Evolutionary conservation across 2,797 vertebrate genomes (phyloP).

Genomic region (Amniataba percoides): DNA sequence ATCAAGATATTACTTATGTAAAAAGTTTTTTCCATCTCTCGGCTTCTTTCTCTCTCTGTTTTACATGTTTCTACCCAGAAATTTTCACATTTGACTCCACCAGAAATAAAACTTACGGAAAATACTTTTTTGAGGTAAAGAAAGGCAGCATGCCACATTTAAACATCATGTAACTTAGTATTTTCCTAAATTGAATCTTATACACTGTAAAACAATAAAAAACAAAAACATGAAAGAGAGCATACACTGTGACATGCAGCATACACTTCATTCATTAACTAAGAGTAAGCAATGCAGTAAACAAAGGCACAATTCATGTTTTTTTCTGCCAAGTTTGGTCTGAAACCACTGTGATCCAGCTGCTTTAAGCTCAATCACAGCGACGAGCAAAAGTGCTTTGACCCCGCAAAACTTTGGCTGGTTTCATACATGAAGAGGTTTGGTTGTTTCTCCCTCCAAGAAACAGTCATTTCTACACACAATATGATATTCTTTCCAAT

Average conservation of each 20-base stretch:
- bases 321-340: constrained; percentile 60
- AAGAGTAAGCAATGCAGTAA: constrained; percentile 41
- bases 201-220: constrained; percentile 30
- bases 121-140: constrained; percentile 57
- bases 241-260: constrained; percentile 59
- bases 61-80: constrained; percentile 7
- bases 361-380: constrained; percentile 21
- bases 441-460: constrained; percentile 12
- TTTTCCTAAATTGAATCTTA: constrained; percentile 19
- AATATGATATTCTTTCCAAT: background rate
- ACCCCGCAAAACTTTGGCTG: constrained; percentile 54
- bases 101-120: constrained; percentile 29
- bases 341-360: constrained; percentile 47
- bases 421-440: constrained; percentile 36
- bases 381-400: constrained; percentile 39
- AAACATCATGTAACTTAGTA: constrained; percentile 38
- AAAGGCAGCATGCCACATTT: constrained; percentile 68
- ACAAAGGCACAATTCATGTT: constrained; percentile 78
- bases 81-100: constrained; percentile 38
- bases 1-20: constrained; percentile 24
- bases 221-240: constrained; percentile 29
- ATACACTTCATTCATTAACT: constrained; percentile 43
- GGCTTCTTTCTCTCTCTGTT: background rate
- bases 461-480: constrained; percentile 9
- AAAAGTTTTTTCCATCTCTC: constrained; percentile 22